Percentiles rank a stretch among this genome's conserved stretches.
Evolutionary conservation across 2,113 vertebrate species (phyloP).

Genomic region (Mesocricetus auratus): DNA sequence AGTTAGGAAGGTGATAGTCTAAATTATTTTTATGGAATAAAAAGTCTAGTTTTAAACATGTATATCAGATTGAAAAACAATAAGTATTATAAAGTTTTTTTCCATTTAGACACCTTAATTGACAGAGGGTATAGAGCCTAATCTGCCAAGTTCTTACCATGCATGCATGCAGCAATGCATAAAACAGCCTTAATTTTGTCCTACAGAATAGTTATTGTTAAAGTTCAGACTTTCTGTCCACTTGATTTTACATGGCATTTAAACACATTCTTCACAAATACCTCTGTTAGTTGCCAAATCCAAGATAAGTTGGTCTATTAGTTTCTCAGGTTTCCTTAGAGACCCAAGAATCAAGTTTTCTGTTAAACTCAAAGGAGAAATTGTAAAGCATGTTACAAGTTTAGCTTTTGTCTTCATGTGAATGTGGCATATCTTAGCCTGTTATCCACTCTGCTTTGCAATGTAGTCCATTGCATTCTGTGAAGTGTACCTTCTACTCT

Average conservation of each 20-base stretch:
- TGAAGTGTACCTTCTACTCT: slow-evolving; percentile 69
- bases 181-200: not conserved
- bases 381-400: slow-evolving; percentile 54
- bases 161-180: too few relatives aligned
- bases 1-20: not conserved
- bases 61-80: slow-evolving; percentile 9
- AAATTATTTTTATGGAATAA: slow-evolving; percentile 2
- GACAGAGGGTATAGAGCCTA: not conserved
- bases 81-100: not conserved
- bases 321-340: slow-evolving; percentile 50
- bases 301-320: not conserved
- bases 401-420: slow-evolving; percentile 67
- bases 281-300: slow-evolving; percentile 49
- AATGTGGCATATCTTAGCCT: slow-evolving; percentile 56
- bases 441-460: slow-evolving; percentile 47
- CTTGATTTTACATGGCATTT: not conserved
- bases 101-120: not conserved
- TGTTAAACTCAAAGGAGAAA: slow-evolving; percentile 50
- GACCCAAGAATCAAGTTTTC: slow-evolving; percentile 59
- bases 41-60: not conserved
- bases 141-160: not conserved
- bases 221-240: not conserved
- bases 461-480: slow-evolving; percentile 70
- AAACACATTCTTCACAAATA: not conserved
- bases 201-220: not conserved